Evolutionary conservation across 2,888 invertebrate species (phyloP).

Genomic region (Ectropis crepuscularia): DNA sequence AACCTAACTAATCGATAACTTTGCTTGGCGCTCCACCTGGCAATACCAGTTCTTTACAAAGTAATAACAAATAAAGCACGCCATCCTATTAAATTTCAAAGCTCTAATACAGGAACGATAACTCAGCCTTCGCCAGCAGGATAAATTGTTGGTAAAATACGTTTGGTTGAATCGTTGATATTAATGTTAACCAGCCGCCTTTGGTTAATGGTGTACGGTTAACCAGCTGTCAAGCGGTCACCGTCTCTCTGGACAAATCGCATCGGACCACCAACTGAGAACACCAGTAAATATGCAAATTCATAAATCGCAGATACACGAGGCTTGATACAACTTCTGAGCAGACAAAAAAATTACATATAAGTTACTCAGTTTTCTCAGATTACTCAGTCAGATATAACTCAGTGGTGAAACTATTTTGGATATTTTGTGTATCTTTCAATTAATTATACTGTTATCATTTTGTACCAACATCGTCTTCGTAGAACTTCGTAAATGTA

Average conservation of each 20-base stretch:
- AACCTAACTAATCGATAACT: background rate
- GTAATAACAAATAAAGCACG: conserved; percentile 56
- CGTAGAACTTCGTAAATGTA: too few species aligned
- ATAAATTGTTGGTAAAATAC: conserved; percentile 71
- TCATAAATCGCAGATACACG: conserved; percentile 55
- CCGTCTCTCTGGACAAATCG: conserved; percentile 74
- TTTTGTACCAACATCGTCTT: too few species aligned
- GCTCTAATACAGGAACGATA: conserved; percentile 65
- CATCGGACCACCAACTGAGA: conserved; percentile 73
- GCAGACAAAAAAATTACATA: background rate
- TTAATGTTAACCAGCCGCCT: conserved; percentile 55
- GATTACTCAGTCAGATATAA: background rate
- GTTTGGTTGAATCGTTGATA: conserved; percentile 56
- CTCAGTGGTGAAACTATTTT: background rate
- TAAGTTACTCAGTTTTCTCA: background rate
- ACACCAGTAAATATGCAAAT: conserved; percentile 75
- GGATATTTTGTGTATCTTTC: too few species aligned
- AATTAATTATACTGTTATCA: too few species aligned
- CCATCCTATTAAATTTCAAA: conserved; percentile 63
- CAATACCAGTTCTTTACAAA: conserved; percentile 28
- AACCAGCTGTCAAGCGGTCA: conserved; percentile 72
- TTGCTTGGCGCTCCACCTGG: background rate
- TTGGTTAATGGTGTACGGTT: conserved; percentile 72
- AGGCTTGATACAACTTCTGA: conserved; percentile 30
- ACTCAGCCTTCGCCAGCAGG: conserved; percentile 56